Base-by-base conservation (phyloP, 2,113 vertebrate genomes). In the Lepisosteus oculatus region DNA sequence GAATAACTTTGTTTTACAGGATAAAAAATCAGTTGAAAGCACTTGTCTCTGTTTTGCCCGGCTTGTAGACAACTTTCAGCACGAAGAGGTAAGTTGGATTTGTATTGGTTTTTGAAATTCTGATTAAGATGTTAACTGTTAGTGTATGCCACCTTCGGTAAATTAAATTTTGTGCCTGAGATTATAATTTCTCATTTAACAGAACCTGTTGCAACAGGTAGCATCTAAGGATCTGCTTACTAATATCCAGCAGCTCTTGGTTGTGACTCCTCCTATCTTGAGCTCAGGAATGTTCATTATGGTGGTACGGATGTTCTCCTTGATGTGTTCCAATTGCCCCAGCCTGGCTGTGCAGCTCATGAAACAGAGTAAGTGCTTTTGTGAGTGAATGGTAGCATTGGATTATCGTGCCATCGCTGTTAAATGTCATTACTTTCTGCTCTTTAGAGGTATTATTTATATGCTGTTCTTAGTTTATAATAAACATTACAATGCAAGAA, bases 211-310 rank as follows among this genome's bases (percentile, higher is more conserved):
- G 64, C 97, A 99, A 88, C 96, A 99, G 82, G 97, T 99, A 79
- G 97, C 97, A 45, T 99, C 96, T 42, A 93, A 95, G 80, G 97
- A 99, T 81, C 92, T 99, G 81, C 89, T 99, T 80, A 99, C 97
- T 65, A 98, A 99, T 84, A 97, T 99, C 81, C 97, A 99, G 85
- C 97, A 99, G 77, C 93, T 99, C 57, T 84, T 99, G 86, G 97
- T 99, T 1, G 95, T 99, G 76, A 99, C 97, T 2, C 97, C 97
- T 72, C 97, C 97, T 3, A 94, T 99, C 77, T 89, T 99, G 84
- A 99, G 97, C 90, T 98, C 97, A 44, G 97, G 97, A 81, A 99
- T 99, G 97, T 99, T 99, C 86, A 99, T 99, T 83, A 99, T 99
- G 97, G 97, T 99, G 76, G 97, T 99, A 78, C 96, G 97, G 84